Conservation (phyloP, 2,888 invertebrate species). For the Napeogenes inachia region DNA sequence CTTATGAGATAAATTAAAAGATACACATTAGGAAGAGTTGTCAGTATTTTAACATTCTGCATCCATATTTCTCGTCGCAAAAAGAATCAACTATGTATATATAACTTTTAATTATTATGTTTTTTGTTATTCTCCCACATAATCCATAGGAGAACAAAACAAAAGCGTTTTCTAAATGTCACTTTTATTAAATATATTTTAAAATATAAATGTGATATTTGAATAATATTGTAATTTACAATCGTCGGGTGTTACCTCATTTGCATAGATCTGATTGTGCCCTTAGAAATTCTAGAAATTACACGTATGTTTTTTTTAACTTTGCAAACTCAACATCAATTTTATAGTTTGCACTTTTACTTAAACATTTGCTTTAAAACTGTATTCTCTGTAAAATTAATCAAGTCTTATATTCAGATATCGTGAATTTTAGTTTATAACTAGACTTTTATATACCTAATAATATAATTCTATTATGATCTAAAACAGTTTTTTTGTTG, state of each 20-base stretch:
- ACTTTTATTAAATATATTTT: background rate
- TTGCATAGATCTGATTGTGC: conserved; percentile 46
- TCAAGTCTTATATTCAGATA: background rate
- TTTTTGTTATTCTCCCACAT: no score
- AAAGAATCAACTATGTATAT: conserved; percentile 14
- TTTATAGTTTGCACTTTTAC: conserved; percentile 39
- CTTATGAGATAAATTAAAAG: conserved; percentile 19
- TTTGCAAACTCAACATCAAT: conserved; percentile 37
- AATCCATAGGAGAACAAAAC: background rate
- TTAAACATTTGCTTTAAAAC: conserved; percentile 13
- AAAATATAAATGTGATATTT: conserved; percentile 47
- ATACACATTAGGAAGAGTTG: background rate
- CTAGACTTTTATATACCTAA: no score
- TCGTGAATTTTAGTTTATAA: no score
- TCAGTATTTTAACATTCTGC: no score
- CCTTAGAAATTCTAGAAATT: conserved; percentile 34
- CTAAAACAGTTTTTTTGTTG: no score
- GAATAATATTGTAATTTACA: conserved; percentile 59
- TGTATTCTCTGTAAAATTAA: background rate
- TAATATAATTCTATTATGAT: no score
- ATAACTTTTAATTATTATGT: conserved; percentile 11
- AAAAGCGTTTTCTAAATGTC: background rate
- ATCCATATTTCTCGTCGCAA: no score
- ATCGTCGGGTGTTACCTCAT: conserved; percentile 40
- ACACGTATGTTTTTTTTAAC: conserved; percentile 36